Conservation (phyloP, 2,113 vertebrate species). For the pig (Sus scrofa) region T2T-Sscrofa CM000830.6:126872501-126873000, state of each 20-base stretch:
- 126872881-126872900: not conserved
- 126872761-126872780: not conserved
- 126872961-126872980: constrained; percentile 34
- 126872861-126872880: not conserved
- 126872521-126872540: not conserved
- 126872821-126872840: not conserved
- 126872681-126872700: not conserved
- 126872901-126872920: not conserved
- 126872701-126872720: not conserved
- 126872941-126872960: not conserved
- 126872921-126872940: constrained; percentile 21
- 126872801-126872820: not conserved
- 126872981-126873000: not conserved
- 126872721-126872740: not conserved
- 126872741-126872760: not conserved
- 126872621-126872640: not conserved
- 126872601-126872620: not conserved
- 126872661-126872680: not conserved
- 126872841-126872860: not conserved
- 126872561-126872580: not conserved
- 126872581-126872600: not conserved
- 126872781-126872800: not conserved
- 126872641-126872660: not conserved
- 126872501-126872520: not conserved
- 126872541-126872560: not conserved